Conservation (phyloP, 2,888 invertebrate species). For the Gandaritis pyraliata region DNA sequence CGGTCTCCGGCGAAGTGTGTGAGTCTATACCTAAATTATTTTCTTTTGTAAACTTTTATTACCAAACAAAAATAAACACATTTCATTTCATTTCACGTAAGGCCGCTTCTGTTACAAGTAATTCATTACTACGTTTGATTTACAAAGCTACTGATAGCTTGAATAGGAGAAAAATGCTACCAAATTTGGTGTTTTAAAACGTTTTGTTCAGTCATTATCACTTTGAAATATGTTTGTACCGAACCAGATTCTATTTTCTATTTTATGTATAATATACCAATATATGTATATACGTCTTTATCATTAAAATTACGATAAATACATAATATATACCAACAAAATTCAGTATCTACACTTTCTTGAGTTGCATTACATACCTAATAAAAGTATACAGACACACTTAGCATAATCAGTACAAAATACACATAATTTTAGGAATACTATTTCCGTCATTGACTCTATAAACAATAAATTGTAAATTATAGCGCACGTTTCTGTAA, state of each 20-base stretch:
- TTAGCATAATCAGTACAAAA: slow-evolving; percentile 50
- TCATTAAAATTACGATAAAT: background rate
- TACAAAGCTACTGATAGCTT: slow-evolving; percentile 1
- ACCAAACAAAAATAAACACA: too few species aligned
- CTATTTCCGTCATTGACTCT: slow-evolving; percentile 53
- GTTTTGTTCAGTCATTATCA: slow-evolving; percentile 33
- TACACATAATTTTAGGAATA: slow-evolving; percentile 53
- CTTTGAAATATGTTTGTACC: slow-evolving; percentile 33
- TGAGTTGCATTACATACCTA: slow-evolving; percentile 60
- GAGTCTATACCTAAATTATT: too few species aligned
- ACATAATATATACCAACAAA: slow-evolving; percentile 41
- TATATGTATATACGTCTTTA: too few species aligned
- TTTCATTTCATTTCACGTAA: too few species aligned
- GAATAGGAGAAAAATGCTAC: background rate
- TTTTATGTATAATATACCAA: too few species aligned
- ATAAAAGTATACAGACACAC: slow-evolving; percentile 46
- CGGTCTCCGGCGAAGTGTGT: too few species aligned
- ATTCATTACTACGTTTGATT: slow-evolving; percentile 1
- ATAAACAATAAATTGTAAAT: slow-evolving; percentile 58
- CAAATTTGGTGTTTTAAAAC: slow-evolving; percentile 39
- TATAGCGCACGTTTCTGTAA: too few species aligned
- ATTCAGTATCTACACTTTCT: slow-evolving; percentile 64
- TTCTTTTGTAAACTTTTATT: too few species aligned
- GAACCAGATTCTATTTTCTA: slow-evolving; percentile 16
- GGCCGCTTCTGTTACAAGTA: slow-evolving; percentile 22